Evolutionary conservation across 2,888 invertebrate genomes (phyloP), one percentile per base, ranked within the genome.

Genomic region (Nebria brevicollis): DNA sequence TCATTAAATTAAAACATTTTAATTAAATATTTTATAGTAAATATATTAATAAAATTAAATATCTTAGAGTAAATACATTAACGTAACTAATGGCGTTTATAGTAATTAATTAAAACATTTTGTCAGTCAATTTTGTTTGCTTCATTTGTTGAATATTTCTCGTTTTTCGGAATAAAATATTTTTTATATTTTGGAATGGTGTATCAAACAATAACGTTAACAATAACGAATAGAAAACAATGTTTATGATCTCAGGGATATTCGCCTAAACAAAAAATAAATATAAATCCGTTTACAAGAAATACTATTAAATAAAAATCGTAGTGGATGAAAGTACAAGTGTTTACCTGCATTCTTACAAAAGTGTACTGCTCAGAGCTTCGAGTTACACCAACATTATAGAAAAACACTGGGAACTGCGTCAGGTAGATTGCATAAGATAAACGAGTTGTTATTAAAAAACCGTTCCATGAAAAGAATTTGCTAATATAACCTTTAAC

Each of bases 321-420:
- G 54, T 65, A 20, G 20, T 65, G 8, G 25, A 25, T 1, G 15
- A 13, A 42, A n/a, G 1, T 42, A 42, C 0, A 54, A 42, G 25
- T 72, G 86, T 87, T 90, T 88, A 93, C 93, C 88, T 92, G 89
- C 86, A 91, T 89, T 82, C 89, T 89, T 66, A 92, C 86, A 85
- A 94, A 92, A 75, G 89, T 91, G 84, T 92, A 93, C 83, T 92
- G 89, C 82, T 92, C 91, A 0, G 92, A 87, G 84, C 90, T 90
- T 85, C 92, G 90, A 66, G 91, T 91, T 77, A 90, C 90, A 2
- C 94, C 94, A 54, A 94, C 93, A 85, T 94, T 93, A 85, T 90
- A 94, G 87, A 94, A 94, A 86, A 92, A 94, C 79, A 94, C 91
- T 4, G 94, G 94, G 85, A 94, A 94, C 86, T 94, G 94, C 41